Evolutionary conservation across 2,888 invertebrate genomes (phyloP).

Genomic region (Timema cristinae): DNA sequence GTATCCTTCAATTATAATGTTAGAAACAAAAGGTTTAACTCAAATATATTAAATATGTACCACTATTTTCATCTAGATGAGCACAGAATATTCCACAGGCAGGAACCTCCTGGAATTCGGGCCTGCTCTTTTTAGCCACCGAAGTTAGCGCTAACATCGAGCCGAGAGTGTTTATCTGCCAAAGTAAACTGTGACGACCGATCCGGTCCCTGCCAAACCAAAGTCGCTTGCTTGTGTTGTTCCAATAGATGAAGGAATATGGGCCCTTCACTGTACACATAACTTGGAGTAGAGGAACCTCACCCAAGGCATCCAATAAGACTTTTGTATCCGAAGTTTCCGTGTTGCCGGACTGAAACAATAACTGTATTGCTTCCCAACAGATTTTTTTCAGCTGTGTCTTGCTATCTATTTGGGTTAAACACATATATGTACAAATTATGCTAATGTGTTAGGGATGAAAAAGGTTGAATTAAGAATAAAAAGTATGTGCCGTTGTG

Average conservation of each 20-base stretch:
- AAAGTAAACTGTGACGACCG: constrained; percentile 79
- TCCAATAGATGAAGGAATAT: constrained; percentile 75
- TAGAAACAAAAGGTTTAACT: not conserved
- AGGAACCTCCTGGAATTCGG: constrained; percentile 37
- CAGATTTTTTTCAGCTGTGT: no score
- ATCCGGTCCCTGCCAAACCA: constrained; percentile 83
- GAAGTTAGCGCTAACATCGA: constrained; percentile 37
- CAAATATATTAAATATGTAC: constrained; percentile 1
- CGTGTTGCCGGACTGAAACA: not conserved
- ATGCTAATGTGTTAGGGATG: no score
- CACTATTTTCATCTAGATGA: constrained; percentile 28
- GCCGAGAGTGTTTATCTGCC: constrained; percentile 20
- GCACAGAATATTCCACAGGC: constrained; percentile 37
- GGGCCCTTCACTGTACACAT: constrained; percentile 71
- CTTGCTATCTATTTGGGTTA: no score
- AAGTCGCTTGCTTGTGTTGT: constrained; percentile 53
- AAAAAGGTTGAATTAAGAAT: no score
- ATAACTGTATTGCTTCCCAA: not conserved
- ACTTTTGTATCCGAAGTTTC: constrained; percentile 19
- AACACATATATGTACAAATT: no score
- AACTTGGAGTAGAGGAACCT: not conserved
- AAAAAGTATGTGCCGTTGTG: no score
- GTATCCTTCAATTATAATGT: no score
- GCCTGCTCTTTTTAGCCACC: constrained; percentile 34
- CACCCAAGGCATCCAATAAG: constrained; percentile 13